Evolutionary conservation across 2,113 vertebrate species (phyloP).

Genomic region (Trichomycterus rosablanca): DNA sequence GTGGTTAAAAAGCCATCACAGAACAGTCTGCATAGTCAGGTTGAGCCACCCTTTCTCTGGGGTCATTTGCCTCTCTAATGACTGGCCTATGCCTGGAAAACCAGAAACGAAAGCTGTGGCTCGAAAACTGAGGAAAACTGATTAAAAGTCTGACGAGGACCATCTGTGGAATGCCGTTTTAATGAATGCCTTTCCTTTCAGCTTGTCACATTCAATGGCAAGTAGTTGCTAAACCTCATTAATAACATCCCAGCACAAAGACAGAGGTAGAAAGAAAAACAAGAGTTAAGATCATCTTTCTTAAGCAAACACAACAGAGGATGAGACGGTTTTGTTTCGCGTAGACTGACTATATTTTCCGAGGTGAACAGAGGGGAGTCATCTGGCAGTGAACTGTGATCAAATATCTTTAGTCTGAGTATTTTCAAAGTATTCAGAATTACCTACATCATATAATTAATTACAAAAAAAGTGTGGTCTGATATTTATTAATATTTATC

Average conservation of each 20-base stretch:
- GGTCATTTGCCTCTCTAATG: constrained; percentile 30
- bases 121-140: constrained; percentile 25
- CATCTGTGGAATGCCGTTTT: constrained; percentile 45
- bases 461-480: too few relatives aligned
- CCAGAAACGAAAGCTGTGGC: not conserved
- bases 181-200: constrained; percentile 38
- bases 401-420: too few relatives aligned
- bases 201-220: constrained; percentile 18
- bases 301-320: constrained; percentile 15
- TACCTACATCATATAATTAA: too few relatives aligned
- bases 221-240: constrained; percentile 32
- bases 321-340: not conserved
- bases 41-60: constrained; percentile 2
- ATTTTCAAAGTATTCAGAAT: too few relatives aligned
- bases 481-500: too few relatives aligned
- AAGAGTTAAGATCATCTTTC: constrained; percentile 24
- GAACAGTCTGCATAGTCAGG: not conserved
- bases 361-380: not conserved
- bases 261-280: constrained; percentile 19
- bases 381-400: not conserved
- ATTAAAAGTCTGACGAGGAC: constrained; percentile 46
- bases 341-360: not conserved
- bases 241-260: constrained; percentile 18
- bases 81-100: constrained; percentile 18
- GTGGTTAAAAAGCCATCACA: constrained; percentile 2